phyloP scores from a whole-genome alignment of 1,140 invertebrate genomes.

The Pseudomyrmex pallidus region DNA sequence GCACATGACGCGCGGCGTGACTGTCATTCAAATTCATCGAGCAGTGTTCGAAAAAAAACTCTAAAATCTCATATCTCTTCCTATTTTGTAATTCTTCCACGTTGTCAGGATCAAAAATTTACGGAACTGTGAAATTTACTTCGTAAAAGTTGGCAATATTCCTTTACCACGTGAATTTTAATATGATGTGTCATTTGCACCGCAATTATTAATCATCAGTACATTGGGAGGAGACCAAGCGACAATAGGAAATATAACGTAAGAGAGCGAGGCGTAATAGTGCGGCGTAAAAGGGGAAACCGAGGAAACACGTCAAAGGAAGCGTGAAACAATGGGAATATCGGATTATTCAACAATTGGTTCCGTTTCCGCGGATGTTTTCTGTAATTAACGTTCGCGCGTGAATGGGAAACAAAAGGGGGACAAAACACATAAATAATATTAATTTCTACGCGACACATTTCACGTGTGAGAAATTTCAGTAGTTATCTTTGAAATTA shows the following conservation, averaged over 20 bases:
- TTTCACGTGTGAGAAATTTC: constrained; percentile 8
- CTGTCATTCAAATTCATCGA: constrained; percentile 20
- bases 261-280: not conserved
- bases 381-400: constrained; percentile 42
- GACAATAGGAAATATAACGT: constrained; percentile 28
- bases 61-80: not conserved
- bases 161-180: not conserved
- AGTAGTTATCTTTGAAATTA: too few relatives aligned
- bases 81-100: not conserved
- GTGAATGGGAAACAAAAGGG: constrained; percentile 44
- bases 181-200: not conserved
- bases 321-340: constrained; percentile 62
- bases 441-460: constrained; percentile 20
- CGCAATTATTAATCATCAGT: constrained; percentile 2
- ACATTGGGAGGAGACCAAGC: constrained; percentile 17
- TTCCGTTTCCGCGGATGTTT: constrained; percentile 38
- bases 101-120: too few relatives aligned
- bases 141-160: not conserved
- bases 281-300: constrained; percentile 50
- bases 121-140: constrained; percentile 5
- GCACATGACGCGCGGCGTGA: constrained; percentile 35
- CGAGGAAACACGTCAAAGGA: constrained; percentile 20
- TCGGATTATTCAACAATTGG: constrained; percentile 67
- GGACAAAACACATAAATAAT: constrained; percentile 65
- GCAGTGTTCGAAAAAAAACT: not conserved